A percentile compares a stretch with the other conserved stretches of the same genome.
phyloP scores from a whole-genome alignment of 2,888 invertebrate species.

The Ephialtes manifestator region DNA sequence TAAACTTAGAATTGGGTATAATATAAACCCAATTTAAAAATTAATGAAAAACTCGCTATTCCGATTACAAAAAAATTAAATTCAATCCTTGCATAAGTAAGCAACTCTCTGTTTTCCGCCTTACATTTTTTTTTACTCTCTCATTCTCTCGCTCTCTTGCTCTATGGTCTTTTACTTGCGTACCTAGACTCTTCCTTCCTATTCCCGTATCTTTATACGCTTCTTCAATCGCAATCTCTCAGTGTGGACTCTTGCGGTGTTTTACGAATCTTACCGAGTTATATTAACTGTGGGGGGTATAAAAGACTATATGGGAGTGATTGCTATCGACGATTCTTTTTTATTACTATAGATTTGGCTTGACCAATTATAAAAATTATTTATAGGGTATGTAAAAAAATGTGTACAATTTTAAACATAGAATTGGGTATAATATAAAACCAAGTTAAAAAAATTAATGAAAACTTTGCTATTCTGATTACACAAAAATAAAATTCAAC shows the following conservation, averaged over 20 bases:
- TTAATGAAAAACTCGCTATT: too few relatives aligned
- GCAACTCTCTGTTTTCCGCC: constrained; percentile 47
- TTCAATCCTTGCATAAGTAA: too few relatives aligned
- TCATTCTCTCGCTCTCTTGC: constrained; percentile 6
- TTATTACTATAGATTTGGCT: neutral
- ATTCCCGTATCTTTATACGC: constrained; percentile 16
- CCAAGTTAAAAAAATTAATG: too few relatives aligned
- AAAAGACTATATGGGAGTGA: neutral
- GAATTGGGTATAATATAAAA: too few relatives aligned
- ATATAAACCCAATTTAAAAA: too few relatives aligned
- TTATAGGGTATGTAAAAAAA: too few relatives aligned
- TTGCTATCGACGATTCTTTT: neutral
- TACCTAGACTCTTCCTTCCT: constrained; percentile 17
- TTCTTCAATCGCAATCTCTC: constrained; percentile 17
- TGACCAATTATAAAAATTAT: too few relatives aligned
- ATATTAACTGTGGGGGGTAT: neutral
- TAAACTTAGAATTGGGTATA: too few relatives aligned
- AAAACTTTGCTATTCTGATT: too few relatives aligned
- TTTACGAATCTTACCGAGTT: neutral
- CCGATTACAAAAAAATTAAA: too few relatives aligned
- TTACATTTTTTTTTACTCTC: constrained; percentile 26
- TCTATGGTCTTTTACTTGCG: constrained; percentile 18
- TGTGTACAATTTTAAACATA: too few relatives aligned
- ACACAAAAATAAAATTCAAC: too few relatives aligned
- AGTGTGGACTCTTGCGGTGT: neutral